Base-by-base conservation (phyloP, 2,797 vertebrate genomes). In the Yasuhikotakia modesta region DNA sequence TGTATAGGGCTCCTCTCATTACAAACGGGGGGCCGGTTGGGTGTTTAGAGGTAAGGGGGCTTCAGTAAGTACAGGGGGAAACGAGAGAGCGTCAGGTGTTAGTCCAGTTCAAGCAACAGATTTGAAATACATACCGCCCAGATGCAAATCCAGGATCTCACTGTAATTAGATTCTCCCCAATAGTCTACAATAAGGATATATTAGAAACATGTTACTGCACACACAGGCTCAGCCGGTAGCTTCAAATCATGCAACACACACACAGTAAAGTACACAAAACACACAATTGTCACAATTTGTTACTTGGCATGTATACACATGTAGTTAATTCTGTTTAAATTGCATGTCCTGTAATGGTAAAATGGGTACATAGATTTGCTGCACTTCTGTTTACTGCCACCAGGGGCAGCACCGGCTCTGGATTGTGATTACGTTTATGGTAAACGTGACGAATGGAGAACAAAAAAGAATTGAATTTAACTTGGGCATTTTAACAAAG, bases 81-180 rank as follows among this genome's bases (percentile, higher is more conserved):
- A 81, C 68, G 80, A 78, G 92, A 91, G 87, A 83, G 91, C 90
- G 89, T 96, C 95, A 97, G 95, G 94, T 82, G 86, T 92, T 90
- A 91, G 87, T 87, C 81, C 84, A 89, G 90, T 87, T 87, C 79
- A 93, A 94, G 95, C 92, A 88, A 93, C 92, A 94, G 94, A 89
- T 94, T 93, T 91, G 94, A 95, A 93, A 98, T 99, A 99, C 97
- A 96, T 99, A 99, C 97, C 98, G 95, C 97, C 97, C 95, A 99
- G 97, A 92, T 99, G 98, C 95, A 99, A 96, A 96, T 99, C 98
- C 96, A 99, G 96, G 98, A 99, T 95, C 95, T 97, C 98, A 97
- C 95, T 99, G 98, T 99, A 99, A 98, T 97, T 98, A 97, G 97
- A 98, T 93, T 99, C 98, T 96, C 97, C 98, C 97, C 98, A 99